Conservation (phyloP, 2,113 vertebrate genomes). For the Muntiacus reevesi region DNA sequence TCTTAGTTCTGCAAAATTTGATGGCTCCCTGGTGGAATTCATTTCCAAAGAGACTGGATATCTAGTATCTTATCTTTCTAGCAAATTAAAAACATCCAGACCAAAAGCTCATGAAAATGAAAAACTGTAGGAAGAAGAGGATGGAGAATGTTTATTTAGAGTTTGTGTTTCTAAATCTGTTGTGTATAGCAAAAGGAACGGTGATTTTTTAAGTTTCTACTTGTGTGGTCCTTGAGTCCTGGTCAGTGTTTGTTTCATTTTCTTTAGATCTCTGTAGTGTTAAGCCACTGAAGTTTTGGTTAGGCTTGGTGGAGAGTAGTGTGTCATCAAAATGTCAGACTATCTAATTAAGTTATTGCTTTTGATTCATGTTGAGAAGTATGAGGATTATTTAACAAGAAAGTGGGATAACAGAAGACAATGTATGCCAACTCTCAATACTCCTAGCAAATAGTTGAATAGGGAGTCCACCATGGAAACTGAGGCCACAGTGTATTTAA, state of each 20-base stretch:
- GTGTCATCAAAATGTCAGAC: neutral
- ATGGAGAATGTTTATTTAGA: neutral
- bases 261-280: neutral
- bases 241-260: neutral
- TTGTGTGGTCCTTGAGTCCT: neutral
- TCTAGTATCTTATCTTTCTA: neutral
- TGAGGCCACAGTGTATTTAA: neutral
- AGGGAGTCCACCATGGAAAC: neutral
- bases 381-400: neutral
- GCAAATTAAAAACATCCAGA: conserved; percentile 2
- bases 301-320: neutral
- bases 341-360: neutral
- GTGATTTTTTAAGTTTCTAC: neutral
- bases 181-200: neutral
- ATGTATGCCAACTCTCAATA: neutral
- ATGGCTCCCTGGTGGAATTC: neutral
- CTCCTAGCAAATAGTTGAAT: neutral
- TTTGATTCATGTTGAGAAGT: neutral
- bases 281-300: neutral
- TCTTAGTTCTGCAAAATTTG: conserved; percentile 16
- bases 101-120: conserved; percentile 15
- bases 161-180: neutral
- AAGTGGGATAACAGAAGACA: neutral
- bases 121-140: neutral
- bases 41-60: conserved; percentile 17